Base-by-base conservation (phyloP, 2,888 invertebrate species). In the Gisinianus flammeolus region DNA sequence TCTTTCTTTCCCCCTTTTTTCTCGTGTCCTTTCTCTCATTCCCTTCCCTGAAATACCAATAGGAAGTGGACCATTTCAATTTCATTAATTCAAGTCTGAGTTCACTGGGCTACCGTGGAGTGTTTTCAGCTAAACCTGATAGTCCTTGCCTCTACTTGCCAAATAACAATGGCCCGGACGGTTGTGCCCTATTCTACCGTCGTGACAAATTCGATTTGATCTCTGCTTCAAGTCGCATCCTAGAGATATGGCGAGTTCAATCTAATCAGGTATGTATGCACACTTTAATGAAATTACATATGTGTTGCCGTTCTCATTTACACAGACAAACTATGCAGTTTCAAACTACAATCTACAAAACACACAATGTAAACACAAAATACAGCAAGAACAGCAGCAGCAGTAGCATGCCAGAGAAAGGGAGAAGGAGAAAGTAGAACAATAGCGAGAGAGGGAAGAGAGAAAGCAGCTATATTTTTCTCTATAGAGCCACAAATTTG, bases 21-120 rank as follows among this genome's bases (percentile, higher is more conserved):
- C 54, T 66, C n/a, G n/a, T 71, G 28, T 73, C 58, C 54, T 44
- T 44, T 6, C 44, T 19, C 19, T 44, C 19, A 44, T 19, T 44
- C 19, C 19, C 44, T 44, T 44, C 44, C 44, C 16, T 62, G 28
- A 62, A 62, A 62, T 26, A 26, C 28, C 22, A n/a, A 58, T 85
- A 92, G 91, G 93, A 93, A 88, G 92, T 93, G 8, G 93, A 93
- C 86, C 92, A 92, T 86, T 93, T 90, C 85, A 90, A 91, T 81
- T 92, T 91, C 85, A 87, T 93, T 66, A 89, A 90, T 85, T 89
- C 89, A 78, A 88, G 91, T 58, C 86, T 93, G 81, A 89, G 88
- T 10, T 89, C 90, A 0, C 90, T 91, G 86, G 92, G 92, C 28
- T 93, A 92, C 85, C 87, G 87, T 0, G 93, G 93, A 4, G 88